These are phyloP conservation scores for Lysandra coridon DNA, from an alignment of 2,888 invertebrate species.

Conservation along the genomic window DNA sequence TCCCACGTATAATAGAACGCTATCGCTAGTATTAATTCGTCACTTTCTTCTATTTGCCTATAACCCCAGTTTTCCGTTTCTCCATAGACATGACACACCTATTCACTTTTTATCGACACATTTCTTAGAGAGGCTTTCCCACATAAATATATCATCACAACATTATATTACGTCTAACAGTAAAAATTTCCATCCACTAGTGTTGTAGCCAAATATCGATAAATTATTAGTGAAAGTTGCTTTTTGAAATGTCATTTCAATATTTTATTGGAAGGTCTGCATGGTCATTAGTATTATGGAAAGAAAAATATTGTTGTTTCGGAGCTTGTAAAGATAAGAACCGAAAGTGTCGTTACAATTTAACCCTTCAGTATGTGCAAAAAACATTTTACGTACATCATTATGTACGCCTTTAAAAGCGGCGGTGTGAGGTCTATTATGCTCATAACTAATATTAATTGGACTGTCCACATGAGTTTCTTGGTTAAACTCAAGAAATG, in stretches of 20 bases:
- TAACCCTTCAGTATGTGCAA: no score
- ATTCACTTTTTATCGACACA: conserved; percentile 18
- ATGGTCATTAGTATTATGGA: not conserved
- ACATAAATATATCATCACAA: conserved; percentile 10
- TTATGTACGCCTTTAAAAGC: no score
- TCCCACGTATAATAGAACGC: no score
- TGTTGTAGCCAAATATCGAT: not conserved
- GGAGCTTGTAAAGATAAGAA: no score
- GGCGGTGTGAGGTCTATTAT: no score
- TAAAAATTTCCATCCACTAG: conserved; percentile 5
- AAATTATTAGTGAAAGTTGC: conserved; percentile 2
- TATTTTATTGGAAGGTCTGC: not conserved
- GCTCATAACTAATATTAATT: no score
- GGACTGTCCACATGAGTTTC: no score
- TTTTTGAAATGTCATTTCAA: not conserved
- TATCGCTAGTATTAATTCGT: not conserved
- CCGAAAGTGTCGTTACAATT: no score
- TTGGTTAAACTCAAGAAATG: no score
- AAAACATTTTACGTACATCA: no score
- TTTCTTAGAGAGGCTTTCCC: conserved; percentile 8
- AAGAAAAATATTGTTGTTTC: no score
- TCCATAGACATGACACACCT: not conserved
- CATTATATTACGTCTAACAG: conserved; percentile 11
- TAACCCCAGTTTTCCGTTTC: not conserved
- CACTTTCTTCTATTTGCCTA: not conserved